Conservation (phyloP, 2,888 invertebrate genomes). For the Drosophila kambysellisi region DNA sequence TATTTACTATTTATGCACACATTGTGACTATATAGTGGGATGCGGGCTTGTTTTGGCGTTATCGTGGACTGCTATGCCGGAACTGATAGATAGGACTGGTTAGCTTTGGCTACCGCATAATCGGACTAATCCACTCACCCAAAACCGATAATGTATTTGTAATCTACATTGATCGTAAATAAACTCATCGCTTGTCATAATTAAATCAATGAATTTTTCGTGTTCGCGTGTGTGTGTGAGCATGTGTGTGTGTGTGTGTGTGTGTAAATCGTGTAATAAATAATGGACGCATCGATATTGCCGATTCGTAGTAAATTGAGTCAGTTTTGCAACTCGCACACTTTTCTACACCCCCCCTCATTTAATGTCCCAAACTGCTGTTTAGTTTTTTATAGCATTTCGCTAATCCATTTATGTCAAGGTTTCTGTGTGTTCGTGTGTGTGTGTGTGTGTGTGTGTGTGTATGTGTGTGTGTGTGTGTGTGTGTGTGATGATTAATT, state of each 20-base stretch:
- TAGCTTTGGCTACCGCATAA: slow-evolving; percentile 51
- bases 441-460: neutral
- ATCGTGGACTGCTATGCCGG: slow-evolving; percentile 23
- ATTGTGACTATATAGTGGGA: neutral
- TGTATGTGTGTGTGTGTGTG: neutral
- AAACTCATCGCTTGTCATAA: slow-evolving; percentile 76
- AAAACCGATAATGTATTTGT: slow-evolving; percentile 51
- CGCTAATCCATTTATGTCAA: slow-evolving; percentile 13
- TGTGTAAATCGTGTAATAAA: slow-evolving; percentile 22
- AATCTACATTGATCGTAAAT: slow-evolving; percentile 70
- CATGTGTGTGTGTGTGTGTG: neutral
- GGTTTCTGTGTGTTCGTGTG: slow-evolving; percentile 11
- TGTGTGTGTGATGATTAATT: slow-evolving; percentile 58
- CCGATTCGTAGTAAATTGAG: neutral
- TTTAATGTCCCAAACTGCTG: slow-evolving; percentile 24
- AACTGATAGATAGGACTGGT: slow-evolving; percentile 44
- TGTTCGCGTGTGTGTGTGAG: neutral
- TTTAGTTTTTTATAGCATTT: slow-evolving; percentile 15
- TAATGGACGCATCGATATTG: slow-evolving; percentile 29
- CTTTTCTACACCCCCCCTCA: neutral
- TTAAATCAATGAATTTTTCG: slow-evolving; percentile 74
- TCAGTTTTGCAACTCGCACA: neutral
- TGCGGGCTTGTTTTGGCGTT: slow-evolving; percentile 9
- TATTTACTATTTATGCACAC: neutral
- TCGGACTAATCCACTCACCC: slow-evolving; percentile 35